Evolutionary conservation across 2,888 invertebrate species (phyloP), one percentile per base, ranked within the genome.

Genomic region (Phortica magna): DNA sequence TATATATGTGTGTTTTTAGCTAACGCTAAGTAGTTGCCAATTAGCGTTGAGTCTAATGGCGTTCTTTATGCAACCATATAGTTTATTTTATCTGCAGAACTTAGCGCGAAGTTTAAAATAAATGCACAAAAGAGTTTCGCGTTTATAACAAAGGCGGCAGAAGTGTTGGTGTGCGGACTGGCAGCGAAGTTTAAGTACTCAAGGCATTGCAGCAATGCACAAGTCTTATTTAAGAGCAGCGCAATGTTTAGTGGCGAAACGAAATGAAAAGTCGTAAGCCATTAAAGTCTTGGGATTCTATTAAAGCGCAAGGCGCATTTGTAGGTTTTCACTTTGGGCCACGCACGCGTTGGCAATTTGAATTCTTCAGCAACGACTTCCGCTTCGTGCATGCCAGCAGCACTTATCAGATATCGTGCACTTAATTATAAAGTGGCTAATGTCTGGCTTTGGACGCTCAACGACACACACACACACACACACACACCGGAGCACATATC

Each of bases 341-440:
- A 31, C 31, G 31, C 5, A 14, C 48, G 48, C 9, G 48, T 3
- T 7, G 14, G 10, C 48, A 48, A 48, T 61, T 61, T 61, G 61
- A 22, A 61, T 61, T 61, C 61, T 12, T 61, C 22, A 7, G 22
- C 31, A 77, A 77, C 67, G 61, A 22, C 42, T 14, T 67, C 31
- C n/a, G 48, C 42, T 14, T 12, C 41, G 55, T 74, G 76, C 67
- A 43, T 41, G 43, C 14, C 42, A 17, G 9, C 31, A 41, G 7
- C 17, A 43, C 48, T 68, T 68, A 68, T 43, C 68, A 43, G 43
- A 76, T 79, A 76, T 78, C 80, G 80, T 87, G 82, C 79, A 83
- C 81, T 83, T 88, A 86, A 88, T 88, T 85, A 83, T 79, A 79
- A 22, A 31, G 74, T 64, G 22, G 64, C 53, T 74, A 71, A 71